These are phyloP conservation scores for Nothobranchius kuhntae DNA, from an alignment of 2,113 vertebrate genomes.

Conservation along the genomic window DNA sequence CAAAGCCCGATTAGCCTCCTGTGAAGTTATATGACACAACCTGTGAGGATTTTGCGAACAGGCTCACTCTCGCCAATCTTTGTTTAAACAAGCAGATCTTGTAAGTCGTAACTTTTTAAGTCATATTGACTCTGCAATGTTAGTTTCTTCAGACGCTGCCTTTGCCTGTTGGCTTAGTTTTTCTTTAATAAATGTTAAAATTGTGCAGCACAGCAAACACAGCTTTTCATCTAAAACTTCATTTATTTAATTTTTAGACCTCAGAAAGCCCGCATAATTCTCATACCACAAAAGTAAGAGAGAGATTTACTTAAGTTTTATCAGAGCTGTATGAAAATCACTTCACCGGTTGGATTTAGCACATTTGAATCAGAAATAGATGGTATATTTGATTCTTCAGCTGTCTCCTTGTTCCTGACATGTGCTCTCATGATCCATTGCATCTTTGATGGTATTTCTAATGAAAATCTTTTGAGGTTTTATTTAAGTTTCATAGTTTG, in stretches of 20 bases:
- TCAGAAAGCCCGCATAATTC: neutral
- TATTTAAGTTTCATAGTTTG: neutral
- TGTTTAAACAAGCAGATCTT: no score
- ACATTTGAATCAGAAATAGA: neutral
- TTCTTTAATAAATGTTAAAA: neutral
- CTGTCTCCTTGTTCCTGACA: neutral
- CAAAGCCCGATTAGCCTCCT: no score
- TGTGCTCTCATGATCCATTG: neutral
- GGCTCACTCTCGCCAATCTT: no score
- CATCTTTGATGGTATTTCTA: constrained; percentile 11
- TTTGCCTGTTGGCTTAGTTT: no score
- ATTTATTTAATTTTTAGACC: neutral
- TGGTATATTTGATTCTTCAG: neutral
- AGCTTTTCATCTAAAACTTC: neutral
- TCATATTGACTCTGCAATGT: no score
- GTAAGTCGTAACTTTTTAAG: no score
- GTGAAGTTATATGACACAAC: no score
- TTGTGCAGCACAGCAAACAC: neutral
- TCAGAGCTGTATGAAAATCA: no score
- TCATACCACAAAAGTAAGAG: neutral
- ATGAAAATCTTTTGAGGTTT: neutral
- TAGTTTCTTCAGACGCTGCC: no score
- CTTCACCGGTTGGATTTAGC: no score
- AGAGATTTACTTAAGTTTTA: neutral
- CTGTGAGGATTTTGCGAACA: no score